Evolutionary conservation across 2,888 invertebrate species (phyloP).

Genomic region (Listrodromus nycthemerus): DNA sequence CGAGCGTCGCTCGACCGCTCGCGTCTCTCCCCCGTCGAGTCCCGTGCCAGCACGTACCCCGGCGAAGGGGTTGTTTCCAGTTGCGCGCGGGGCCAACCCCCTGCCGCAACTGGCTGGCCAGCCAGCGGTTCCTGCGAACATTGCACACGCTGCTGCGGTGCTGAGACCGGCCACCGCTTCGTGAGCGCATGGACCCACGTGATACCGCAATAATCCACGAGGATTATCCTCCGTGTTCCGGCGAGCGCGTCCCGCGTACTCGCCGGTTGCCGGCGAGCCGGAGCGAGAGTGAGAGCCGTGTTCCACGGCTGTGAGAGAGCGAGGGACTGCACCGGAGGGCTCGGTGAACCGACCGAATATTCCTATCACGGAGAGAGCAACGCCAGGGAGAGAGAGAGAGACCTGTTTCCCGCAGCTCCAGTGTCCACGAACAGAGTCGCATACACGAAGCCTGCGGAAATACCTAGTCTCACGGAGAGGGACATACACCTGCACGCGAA

Average conservation of each 20-base stretch:
- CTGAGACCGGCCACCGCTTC: conserved; percentile 72
- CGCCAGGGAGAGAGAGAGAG: conserved; percentile 48
- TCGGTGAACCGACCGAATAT: conserved; percentile 79
- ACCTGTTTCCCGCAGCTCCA: conserved; percentile 44
- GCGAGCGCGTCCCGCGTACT: conserved; percentile 58
- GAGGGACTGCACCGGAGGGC: conserved; percentile 75
- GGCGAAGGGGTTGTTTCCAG: conserved; percentile 69
- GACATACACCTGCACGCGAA: conserved; percentile 66
- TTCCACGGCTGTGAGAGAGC: conserved; percentile 64
- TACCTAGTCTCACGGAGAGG: conserved; percentile 58
- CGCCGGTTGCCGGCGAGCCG: conserved; percentile 60
- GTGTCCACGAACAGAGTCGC: conserved; percentile 31
- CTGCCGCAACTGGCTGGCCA: conserved; percentile 51
- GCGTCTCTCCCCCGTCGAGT: conserved; percentile 47
- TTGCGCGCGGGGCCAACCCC: conserved; percentile 49
- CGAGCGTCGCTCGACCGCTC: conserved; percentile 66
- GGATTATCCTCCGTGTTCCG: conserved; percentile 81
- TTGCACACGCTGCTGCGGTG: conserved; percentile 39
- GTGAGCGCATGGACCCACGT: conserved; percentile 83
- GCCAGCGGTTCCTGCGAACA: conserved; percentile 57
- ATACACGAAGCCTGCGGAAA: conserved; percentile 38
- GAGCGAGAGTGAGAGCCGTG: conserved; percentile 46
- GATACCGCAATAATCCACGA: conserved; percentile 84
- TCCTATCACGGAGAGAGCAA: conserved; percentile 78
- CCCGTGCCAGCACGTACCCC: conserved; percentile 65